Percentiles rank a stretch among this genome's conserved stretches.
Conservation (phyloP, 2,888 invertebrate genomes). For the Agrypnus murinus region DNA sequence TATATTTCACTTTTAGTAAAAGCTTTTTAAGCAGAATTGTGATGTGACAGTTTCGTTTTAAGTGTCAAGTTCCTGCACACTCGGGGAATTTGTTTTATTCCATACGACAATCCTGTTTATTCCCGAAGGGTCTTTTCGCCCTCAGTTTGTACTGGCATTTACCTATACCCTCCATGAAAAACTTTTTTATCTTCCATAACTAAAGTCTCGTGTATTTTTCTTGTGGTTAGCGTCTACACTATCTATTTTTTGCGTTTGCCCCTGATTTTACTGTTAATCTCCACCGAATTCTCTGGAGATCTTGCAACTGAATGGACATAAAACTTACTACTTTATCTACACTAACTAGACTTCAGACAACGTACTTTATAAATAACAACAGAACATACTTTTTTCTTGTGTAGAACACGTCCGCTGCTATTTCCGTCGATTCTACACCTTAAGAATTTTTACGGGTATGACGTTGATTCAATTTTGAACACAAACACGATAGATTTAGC, state of each 20-base stretch:
- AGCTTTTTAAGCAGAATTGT: conserved; percentile 26
- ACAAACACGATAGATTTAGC: conserved; percentile 33
- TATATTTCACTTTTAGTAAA: conserved; percentile 13
- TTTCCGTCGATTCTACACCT: conserved; percentile 3
- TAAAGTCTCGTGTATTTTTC: conserved; percentile 8
- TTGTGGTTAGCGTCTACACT: conserved; percentile 8
- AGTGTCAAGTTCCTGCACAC: conserved; percentile 23
- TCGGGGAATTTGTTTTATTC: conserved; percentile 30
- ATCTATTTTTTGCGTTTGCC: not conserved
- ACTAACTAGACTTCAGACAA: not conserved
- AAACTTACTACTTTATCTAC: too few species aligned
- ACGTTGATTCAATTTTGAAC: conserved; percentile 36
- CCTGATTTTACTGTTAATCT: not conserved
- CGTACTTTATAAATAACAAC: conserved; percentile 26
- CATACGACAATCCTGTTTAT: conserved; percentile 30
- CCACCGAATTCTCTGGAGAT: too few species aligned
- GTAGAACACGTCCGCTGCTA: not conserved
- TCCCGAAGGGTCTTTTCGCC: conserved; percentile 28
- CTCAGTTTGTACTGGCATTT: conserved; percentile 29
- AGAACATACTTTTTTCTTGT: conserved; percentile 9
- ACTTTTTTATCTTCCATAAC: conserved; percentile 33
- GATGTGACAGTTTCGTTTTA: conserved; percentile 27
- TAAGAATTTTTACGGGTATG: not conserved
- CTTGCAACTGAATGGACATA: too few species aligned
- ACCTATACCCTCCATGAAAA: conserved; percentile 22